Base-by-base conservation (phyloP, 2,888 invertebrate species). In the Cephus runcator region DNA sequence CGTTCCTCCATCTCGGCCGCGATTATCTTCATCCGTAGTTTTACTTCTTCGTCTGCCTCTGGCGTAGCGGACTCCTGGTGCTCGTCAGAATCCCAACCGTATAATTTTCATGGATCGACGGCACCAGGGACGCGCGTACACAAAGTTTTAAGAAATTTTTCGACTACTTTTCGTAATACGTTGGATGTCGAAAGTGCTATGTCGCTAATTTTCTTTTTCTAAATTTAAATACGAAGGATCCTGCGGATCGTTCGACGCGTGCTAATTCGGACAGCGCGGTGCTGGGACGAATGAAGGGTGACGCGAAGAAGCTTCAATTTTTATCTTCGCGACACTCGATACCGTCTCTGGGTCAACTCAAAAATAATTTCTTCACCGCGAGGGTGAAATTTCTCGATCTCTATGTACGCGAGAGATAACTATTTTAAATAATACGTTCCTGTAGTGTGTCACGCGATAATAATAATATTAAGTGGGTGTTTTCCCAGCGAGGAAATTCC, bases 391-490 rank as follows among this genome's bases (percentile, higher is more conserved):
- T 23, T 56, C 56, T 15, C 23, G 15, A 23, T 15, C 15, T 40
- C 40, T 23, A 56, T 56, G 56, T 56, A 23, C 56, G 9, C 56
- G 9, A 56, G 6, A 4, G 56, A 56, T 9, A 56, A 9, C 79
- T 76, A 78, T 80, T 80, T 79, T 78, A 36, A 78, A 80, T 76
- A 80, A 76, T 81, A 80, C 81, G 15, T 77, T 36, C 69, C 69
- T 75, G 35, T 34, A 12, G 35, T 76, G 75, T 76, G 74, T 76
- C 79, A 77, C 76, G 74, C 79, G 77, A 80, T 9, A 56, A 56
- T 56, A 56, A 56, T 56, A 56, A 23, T 56, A 15, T 9, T 56
- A 56, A 23, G 56, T 56, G 23, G 56, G 9, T 9, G 56, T 56
- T 23, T 23, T 23, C 23, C 15, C 9, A 56, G 56, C 56, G 23